Percentiles rank a stretch among this genome's conserved stretches.
These are phyloP conservation scores for Pteria penguin DNA, from an alignment of 2,888 invertebrate species.

Conservation along the genomic window DNA sequence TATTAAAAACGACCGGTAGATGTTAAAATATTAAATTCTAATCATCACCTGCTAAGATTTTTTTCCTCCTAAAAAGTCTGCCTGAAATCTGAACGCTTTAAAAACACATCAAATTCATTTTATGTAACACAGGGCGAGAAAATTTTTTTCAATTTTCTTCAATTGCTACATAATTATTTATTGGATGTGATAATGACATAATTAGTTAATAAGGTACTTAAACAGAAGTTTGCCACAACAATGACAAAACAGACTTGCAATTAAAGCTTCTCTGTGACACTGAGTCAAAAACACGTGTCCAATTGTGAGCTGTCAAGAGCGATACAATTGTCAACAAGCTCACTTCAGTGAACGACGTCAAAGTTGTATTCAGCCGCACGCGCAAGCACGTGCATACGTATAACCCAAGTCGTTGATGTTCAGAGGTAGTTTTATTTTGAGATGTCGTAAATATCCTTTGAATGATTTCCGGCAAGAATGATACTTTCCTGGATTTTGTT, in stretches of 20 bases:
- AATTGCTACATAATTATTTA: no score
- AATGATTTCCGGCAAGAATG: neutral
- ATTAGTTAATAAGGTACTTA: neutral
- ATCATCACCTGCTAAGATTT: no score
- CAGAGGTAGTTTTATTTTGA: neutral
- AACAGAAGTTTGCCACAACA: neutral
- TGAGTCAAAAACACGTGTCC: slow-evolving; percentile 1
- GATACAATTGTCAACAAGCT: neutral
- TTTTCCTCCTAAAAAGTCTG: no score
- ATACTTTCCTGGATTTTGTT: neutral
- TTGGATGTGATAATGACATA: neutral
- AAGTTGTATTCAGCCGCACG: neutral
- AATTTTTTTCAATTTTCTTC: no score
- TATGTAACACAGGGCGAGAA: no score
- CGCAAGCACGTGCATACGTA: slow-evolving; percentile 2
- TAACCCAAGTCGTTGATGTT: neutral
- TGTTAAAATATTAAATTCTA: no score
- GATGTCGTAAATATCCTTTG: neutral
- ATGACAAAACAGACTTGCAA: neutral
- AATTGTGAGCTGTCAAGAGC: neutral
- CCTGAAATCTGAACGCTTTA: no score
- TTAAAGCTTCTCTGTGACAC: neutral
- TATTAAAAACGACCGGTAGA: no score
- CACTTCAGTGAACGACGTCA: neutral
- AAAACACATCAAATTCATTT: no score